phyloP scores from a whole-genome alignment of 2,113 vertebrate species.

The Diglossa brunneiventris region DNA sequence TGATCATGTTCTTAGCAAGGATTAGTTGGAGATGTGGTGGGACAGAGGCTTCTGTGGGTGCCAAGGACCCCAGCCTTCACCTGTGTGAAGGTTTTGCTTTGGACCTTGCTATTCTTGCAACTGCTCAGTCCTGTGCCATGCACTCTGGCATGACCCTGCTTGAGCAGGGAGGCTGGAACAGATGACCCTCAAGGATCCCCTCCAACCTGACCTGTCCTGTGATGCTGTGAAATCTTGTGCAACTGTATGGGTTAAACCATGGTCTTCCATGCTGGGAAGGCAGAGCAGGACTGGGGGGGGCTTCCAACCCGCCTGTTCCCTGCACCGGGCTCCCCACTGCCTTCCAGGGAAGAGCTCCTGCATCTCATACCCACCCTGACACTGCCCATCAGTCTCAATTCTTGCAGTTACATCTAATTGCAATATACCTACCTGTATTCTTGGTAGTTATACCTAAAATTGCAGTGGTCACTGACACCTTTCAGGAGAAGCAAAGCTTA shows the following conservation, averaged over 20 bases:
- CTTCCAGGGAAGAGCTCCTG: neutral
- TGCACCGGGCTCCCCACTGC: rapidly evolving
- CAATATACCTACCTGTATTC: neutral
- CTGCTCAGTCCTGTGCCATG: neutral
- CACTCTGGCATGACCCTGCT: neutral
- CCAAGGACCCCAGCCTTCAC: neutral
- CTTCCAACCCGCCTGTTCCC: rapidly evolving
- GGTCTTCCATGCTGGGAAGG: neutral
- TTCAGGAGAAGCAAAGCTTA: neutral
- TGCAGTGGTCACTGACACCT: neutral
- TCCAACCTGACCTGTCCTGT: neutral
- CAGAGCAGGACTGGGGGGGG: neutral
- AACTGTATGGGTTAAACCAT: neutral
- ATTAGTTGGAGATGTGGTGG: neutral
- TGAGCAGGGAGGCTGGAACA: neutral
- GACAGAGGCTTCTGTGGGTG: neutral
- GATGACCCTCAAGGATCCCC: neutral
- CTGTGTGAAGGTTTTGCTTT: neutral
- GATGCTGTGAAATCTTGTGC: neutral
- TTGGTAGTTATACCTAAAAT: neutral
- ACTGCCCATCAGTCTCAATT: neutral
- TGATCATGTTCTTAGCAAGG: neutral
- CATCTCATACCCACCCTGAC: neutral
- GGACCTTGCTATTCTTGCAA: neutral
- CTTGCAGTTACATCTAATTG: neutral